Percentiles rank a stretch among this genome's conserved stretches.
Evolutionary conservation across 23 tunicate genomes (phyloP).

Genomic region (Phallusia fumigata): DNA sequence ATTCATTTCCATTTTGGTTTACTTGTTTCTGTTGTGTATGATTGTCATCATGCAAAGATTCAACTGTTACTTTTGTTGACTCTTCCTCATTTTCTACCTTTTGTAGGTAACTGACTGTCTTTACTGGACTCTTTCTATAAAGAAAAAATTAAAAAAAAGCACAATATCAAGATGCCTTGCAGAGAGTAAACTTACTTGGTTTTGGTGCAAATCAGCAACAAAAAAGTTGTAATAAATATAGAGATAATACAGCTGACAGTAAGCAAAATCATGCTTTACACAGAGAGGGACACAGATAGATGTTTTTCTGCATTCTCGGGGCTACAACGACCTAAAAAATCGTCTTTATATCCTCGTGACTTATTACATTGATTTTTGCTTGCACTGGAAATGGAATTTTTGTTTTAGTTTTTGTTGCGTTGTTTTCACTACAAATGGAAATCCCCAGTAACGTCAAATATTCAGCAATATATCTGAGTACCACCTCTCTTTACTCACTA

Average conservation of each 20-base stretch:
- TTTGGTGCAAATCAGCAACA: conserved; percentile 2
- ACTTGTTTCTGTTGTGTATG: not conserved
- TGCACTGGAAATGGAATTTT: too few relatives aligned
- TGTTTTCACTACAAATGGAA: too few relatives aligned
- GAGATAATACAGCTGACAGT: not conserved
- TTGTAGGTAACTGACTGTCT: not conserved
- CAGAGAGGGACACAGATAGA: not conserved
- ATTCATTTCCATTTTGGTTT: conserved; percentile 11
- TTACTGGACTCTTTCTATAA: not conserved
- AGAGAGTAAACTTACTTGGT: not conserved
- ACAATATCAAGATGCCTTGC: not conserved
- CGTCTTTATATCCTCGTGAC: too few relatives aligned
- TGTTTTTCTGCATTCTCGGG: too few relatives aligned
- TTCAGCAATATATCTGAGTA: too few relatives aligned
- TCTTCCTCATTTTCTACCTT: not conserved
- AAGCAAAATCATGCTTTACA: not conserved
- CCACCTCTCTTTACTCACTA: too few relatives aligned
- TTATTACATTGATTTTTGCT: too few relatives aligned
- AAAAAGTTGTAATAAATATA: not conserved
- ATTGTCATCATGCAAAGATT: not conserved
- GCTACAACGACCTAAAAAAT: too few relatives aligned
- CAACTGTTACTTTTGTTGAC: not conserved
- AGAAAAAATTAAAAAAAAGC: not conserved
- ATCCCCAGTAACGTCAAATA: too few relatives aligned
- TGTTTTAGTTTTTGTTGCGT: too few relatives aligned